Base-by-base conservation (phyloP, 2,888 invertebrate species). In the Drepana falcataria region DNA sequence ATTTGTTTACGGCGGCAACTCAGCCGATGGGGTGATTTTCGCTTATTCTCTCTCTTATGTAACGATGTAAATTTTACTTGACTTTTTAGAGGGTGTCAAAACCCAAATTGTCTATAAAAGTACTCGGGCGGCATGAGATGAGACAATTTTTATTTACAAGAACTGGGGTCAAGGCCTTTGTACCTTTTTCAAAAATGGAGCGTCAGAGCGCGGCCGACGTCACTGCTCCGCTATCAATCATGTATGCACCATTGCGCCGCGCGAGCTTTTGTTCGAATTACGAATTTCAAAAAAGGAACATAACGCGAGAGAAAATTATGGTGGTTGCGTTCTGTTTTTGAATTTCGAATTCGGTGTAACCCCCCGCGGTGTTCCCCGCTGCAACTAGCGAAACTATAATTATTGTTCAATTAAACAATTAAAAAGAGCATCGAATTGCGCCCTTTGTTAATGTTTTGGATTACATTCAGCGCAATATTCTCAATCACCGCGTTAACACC, bases 231-330 rank as follows among this genome's bases (percentile, higher is more conserved):
- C 88, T 84, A 90, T 90, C 90, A 88, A 90, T 90, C 90, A 90
- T 86, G 83, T 83, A 87, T 87, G 90, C 89, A 82, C 88, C 89
- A 87, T 87, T 88, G 90, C 86, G 80, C 81, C 73, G 82, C 75
- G 81, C 81, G 77, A 75, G 86, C 88, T 88, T 88, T 90, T 87
- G 88, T 89, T 86, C 85, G 82, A 84, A 85, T 86, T 85, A 86
- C 87, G 81, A 83, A 87, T 85, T 86, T 83, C 80, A 76, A 88
- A 89, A 88, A 88, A 87, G 78, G 85, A 85, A 86, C 80, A 83
- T 73, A 79, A 78, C 77, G 75, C 77, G 77, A 75, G 78, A 81
- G 75, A 78, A 86, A 79, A 79, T 77, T 78, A 80, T 76, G 78
- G 80, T 69, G 80, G 77, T 83, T 84, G 81, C 65, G 81, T 81